A percentile compares a stretch with the other conserved stretches of the same genome.
Evolutionary conservation across 2,888 invertebrate genomes (phyloP).

Genomic region (Amphimallon solstitiale): DNA sequence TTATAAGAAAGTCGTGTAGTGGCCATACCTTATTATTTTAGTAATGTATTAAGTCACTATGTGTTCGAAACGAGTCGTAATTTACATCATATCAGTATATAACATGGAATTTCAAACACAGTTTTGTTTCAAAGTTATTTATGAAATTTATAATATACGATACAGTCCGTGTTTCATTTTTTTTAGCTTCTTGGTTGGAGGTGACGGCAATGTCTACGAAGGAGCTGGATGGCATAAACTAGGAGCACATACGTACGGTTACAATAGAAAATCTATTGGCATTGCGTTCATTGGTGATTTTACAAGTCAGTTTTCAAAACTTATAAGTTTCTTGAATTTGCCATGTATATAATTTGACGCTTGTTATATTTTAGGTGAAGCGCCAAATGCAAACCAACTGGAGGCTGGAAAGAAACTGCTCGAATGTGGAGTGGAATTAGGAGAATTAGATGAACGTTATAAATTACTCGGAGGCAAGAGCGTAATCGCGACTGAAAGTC

Average conservation of each 20-base stretch:
- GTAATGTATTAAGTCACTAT: too few species aligned
- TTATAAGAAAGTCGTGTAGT: too few species aligned
- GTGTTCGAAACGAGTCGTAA: too few species aligned
- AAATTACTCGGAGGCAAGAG: slow-evolving; percentile 68
- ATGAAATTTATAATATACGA: not conserved
- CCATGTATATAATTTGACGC: not conserved
- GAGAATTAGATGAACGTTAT: slow-evolving; percentile 63
- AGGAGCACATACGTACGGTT: slow-evolving; percentile 68
- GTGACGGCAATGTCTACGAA: slow-evolving; percentile 70
- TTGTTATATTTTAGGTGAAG: not conserved
- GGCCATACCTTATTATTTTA: too few species aligned
- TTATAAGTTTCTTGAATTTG: slow-evolving; percentile 47
- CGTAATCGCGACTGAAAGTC: slow-evolving; percentile 65
- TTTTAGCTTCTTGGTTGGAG: slow-evolving; percentile 68
- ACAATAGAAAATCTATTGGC: slow-evolving; percentile 66
- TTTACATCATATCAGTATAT: too few species aligned
- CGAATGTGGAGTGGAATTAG: slow-evolving; percentile 63
- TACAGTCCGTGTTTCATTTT: too few species aligned
- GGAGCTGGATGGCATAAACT: slow-evolving; percentile 69
- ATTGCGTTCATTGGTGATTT: slow-evolving; percentile 70
- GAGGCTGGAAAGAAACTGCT: slow-evolving; percentile 64
- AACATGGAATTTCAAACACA: too few species aligned
- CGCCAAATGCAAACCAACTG: slow-evolving; percentile 46
- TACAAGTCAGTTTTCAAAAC: slow-evolving; percentile 51
- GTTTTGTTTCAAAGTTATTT: not conserved